Evolutionary conservation across 2,113 vertebrate genomes (phyloP), one percentile per base, ranked within the genome.

Genomic region (Sphaerodactylus townsendi): DNA sequence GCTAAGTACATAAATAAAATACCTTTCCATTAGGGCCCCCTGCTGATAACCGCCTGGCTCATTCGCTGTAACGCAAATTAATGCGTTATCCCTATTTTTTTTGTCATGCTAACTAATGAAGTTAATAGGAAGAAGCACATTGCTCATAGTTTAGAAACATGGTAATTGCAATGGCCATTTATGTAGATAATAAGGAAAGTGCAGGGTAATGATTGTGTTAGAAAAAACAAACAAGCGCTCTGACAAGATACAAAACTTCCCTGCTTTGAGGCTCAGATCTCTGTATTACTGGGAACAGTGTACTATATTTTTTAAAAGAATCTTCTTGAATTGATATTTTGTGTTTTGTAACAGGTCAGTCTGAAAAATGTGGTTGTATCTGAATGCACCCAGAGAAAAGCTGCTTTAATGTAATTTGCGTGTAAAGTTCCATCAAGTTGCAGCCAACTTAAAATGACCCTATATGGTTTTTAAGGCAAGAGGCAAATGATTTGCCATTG

Each of bases 1-100:
- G 91, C 91, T 84, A 85, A 84, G 82, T 79, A 91, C 90, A 92
- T 87, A 87, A 93, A 90, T 91, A 89, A 92, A 93, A 93, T 83
- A 82, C 66, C 79, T 86, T 65, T 19, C 37, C 46, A 50, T 89
- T 92, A 92, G 86, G 91, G 83, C 70, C 88, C 73, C 87, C 85
- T 90, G 86, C 76, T 84, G 87, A 89, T 93, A 91, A 91, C 85
- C 88, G 66, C 85, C 66, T 21, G 5, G 81, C 86, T 92, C 85
- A 90, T 66, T 84, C 79, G 85, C 50, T 82, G 86, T 81, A 91
- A 91, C 87, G 2, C 82, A 33, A 86, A 92, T 86, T 92, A 88
- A 77, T 90, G 90, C 86, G 90, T 86, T 92, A 88, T 88, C 79
- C 87, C 81, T 87, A 77, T 79, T 89, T 89, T 79, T 68, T 81